phyloP scores from a whole-genome alignment of 2,888 invertebrate genomes.

The Pyralis farinalis region DNA sequence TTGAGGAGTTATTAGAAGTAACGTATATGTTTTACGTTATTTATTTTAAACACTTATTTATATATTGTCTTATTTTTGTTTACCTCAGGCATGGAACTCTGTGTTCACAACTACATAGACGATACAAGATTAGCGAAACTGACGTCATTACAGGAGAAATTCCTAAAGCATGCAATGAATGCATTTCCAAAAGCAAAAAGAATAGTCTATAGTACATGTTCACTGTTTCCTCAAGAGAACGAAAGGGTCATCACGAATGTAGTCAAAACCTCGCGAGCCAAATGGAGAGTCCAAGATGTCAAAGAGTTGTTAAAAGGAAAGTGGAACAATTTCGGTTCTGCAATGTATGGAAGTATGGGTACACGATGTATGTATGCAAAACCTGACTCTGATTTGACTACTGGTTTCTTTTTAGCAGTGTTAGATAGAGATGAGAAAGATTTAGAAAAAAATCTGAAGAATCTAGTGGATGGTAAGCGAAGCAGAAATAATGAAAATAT shows the following conservation, averaged over 20 bases:
- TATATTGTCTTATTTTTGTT: slow-evolving; percentile 3
- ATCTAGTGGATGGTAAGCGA: not conserved
- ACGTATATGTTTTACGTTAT: too few relatives aligned
- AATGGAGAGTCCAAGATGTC: slow-evolving; percentile 83
- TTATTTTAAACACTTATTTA: too few relatives aligned
- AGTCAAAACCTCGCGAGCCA: slow-evolving; percentile 72
- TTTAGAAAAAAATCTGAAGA: slow-evolving; percentile 31
- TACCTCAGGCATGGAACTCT: slow-evolving; percentile 60
- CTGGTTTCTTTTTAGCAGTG: slow-evolving; percentile 97
- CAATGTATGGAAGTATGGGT: slow-evolving; percentile 84
- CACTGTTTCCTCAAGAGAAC: slow-evolving; percentile 93
- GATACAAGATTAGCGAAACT: slow-evolving; percentile 82
- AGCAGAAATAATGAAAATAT: too few relatives aligned
- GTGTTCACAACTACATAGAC: slow-evolving; percentile 66
- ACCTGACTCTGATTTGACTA: slow-evolving; percentile 89
- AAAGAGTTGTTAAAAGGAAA: slow-evolving; percentile 81
- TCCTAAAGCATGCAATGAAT: slow-evolving; percentile 92
- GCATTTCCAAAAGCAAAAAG: slow-evolving; percentile 91
- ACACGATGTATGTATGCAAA: slow-evolving; percentile 89
- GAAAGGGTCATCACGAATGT: slow-evolving; percentile 92
- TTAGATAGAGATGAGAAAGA: slow-evolving; percentile 84
- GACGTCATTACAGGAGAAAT: slow-evolving; percentile 89
- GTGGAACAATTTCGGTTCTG: slow-evolving; percentile 86
- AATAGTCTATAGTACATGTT: slow-evolving; percentile 98
- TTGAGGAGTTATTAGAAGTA: too few relatives aligned